Conservation (phyloP, 2,113 vertebrate genomes). For the Hyperopisus bebe region DNA sequence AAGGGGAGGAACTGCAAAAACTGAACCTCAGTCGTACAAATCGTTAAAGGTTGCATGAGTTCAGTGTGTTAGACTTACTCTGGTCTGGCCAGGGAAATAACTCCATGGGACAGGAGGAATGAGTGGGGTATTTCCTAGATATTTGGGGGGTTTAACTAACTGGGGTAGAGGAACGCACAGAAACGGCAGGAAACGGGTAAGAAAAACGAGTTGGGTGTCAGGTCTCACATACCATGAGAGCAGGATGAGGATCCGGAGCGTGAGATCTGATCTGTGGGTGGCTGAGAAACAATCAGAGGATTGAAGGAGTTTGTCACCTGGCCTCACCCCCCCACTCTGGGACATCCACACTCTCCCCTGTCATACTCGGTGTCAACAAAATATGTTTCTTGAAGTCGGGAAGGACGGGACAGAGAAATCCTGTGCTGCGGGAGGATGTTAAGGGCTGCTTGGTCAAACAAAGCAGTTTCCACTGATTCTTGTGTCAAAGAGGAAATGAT, state of each 20-base stretch:
- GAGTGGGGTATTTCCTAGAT: neutral
- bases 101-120: neutral
- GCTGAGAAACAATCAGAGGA: neutral
- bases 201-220: neutral
- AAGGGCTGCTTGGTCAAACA: constrained; percentile 45
- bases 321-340: no score
- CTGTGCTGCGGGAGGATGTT: constrained; percentile 26
- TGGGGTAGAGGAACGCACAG: neutral
- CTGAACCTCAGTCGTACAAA: neutral
- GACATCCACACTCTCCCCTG: neutral
- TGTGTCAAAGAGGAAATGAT: constrained; percentile 53
- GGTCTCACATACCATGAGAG: neutral
- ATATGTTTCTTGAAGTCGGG: neutral
- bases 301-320: neutral
- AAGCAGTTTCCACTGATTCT: constrained; percentile 46
- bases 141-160: neutral
- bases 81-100: neutral
- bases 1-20: neutral
- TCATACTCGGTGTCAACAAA: neutral
- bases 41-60: neutral
- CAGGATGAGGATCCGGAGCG: neutral
- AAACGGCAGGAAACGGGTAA: neutral
- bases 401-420: neutral
- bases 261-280: neutral
- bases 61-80: neutral